Evolutionary conservation across 2,113 vertebrate genomes (phyloP).

Genomic region (Oceanites oceanicus): DNA sequence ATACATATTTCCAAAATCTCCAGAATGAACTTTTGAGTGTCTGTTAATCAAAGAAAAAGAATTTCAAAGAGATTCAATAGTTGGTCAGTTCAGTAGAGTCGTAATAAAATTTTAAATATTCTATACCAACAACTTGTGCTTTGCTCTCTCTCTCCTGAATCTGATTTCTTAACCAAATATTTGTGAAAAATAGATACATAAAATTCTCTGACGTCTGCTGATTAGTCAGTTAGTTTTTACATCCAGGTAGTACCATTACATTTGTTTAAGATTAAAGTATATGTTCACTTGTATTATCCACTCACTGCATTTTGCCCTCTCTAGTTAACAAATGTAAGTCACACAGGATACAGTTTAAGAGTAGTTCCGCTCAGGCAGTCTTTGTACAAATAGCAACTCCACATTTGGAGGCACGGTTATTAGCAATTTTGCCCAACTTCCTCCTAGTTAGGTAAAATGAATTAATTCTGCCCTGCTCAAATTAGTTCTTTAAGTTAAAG

Average conservation of each 20-base stretch:
- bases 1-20: neutral
- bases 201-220: neutral
- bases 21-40: neutral
- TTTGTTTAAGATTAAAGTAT: neutral
- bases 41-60: neutral
- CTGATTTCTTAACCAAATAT: neutral
- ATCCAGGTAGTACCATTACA: neutral
- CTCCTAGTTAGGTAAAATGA: conserved; percentile 17
- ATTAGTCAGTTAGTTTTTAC: neutral
- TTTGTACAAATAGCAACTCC: neutral
- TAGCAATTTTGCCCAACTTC: neutral
- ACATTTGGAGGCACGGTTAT: neutral
- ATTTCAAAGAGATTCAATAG: neutral
- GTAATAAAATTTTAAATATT: neutral
- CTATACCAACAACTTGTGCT: neutral
- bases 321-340: neutral
- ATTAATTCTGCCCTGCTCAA: conserved; percentile 14
- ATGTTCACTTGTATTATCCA: neutral
- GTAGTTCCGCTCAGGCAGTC: neutral
- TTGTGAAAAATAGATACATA: neutral
- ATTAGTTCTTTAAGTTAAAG: conserved; percentile 44
- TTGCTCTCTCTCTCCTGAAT: neutral
- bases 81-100: neutral
- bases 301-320: neutral
- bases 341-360: neutral